Conservation (phyloP, 2,888 invertebrate species). For the Chorisops tibialis region DNA sequence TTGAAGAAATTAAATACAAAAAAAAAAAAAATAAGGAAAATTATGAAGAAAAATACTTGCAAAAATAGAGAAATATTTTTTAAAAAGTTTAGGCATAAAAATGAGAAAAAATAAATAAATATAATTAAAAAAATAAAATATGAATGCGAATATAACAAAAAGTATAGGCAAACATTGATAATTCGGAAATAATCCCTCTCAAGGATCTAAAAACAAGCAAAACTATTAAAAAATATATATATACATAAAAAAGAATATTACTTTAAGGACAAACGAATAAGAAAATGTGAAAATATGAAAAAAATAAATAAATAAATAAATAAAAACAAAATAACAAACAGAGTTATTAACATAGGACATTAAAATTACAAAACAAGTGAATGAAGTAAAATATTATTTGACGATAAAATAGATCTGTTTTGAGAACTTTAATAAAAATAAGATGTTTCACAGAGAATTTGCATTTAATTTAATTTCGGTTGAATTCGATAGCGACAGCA, state of each 20-base stretch:
- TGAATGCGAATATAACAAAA: neutral
- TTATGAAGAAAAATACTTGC: neutral
- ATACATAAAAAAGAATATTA: neutral
- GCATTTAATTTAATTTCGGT: neutral
- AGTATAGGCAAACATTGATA: neutral
- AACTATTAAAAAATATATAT: neutral
- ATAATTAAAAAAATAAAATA: neutral
- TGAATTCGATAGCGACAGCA: no score
- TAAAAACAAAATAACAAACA: neutral
- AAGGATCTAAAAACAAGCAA: slow-evolving; percentile 2
- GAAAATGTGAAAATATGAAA: slow-evolving; percentile 10
- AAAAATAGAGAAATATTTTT: neutral
- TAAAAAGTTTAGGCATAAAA: slow-evolving; percentile 7
- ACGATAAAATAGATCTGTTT: slow-evolving; percentile 13
- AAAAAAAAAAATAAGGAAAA: neutral
- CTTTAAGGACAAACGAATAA: slow-evolving; percentile 12
- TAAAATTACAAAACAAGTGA: neutral
- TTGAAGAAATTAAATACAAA: slow-evolving; percentile 7
- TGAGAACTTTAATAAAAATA: slow-evolving; percentile 8
- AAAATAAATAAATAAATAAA: slow-evolving; percentile 14
- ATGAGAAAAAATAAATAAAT: neutral
- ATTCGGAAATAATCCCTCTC: neutral
- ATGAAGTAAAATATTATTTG: slow-evolving; percentile 5
- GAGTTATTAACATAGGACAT: neutral
- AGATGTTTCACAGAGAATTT: slow-evolving; percentile 11